A percentile compares a stretch with the other conserved stretches of the same genome.
These are phyloP conservation scores for Procavia capensis DNA, from an alignment of 2,113 vertebrate genomes.

Conservation along the genomic window DNA sequence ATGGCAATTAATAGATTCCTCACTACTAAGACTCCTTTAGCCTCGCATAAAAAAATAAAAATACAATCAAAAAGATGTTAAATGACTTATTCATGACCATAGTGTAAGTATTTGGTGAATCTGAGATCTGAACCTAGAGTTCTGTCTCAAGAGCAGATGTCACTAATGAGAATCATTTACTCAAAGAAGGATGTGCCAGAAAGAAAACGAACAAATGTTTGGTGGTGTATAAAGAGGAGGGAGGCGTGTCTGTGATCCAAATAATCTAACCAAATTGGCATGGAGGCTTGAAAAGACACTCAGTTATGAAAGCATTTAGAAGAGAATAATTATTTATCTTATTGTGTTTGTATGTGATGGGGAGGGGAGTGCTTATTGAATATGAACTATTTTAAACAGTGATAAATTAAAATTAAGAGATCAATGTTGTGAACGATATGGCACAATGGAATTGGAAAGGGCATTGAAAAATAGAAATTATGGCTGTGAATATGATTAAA, in stretches of 20 bases:
- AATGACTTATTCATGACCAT: not conserved
- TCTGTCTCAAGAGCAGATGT: not conserved
- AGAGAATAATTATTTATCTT: not conserved
- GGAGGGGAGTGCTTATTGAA: not conserved
- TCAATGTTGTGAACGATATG: not conserved
- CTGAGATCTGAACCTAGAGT: not conserved
- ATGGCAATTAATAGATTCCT: not conserved
- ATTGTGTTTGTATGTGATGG: not conserved
- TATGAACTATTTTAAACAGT: not conserved
- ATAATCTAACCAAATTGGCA: not conserved
- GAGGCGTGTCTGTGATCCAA: not conserved
- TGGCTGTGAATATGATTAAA: not conserved
- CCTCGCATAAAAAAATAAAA: not conserved
- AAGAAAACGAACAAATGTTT: not conserved
- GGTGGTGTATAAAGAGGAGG: not conserved
- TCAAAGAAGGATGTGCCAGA: not conserved
- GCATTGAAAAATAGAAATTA: not conserved
- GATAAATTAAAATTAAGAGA: conserved; percentile 16
- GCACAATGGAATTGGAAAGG: not conserved
- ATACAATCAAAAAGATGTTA: not conserved
- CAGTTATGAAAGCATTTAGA: not conserved
- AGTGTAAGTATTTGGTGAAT: not conserved
- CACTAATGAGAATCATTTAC: not conserved
- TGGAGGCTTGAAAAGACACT: not conserved
- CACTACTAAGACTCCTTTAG: not conserved